These are phyloP conservation scores for Dasyurus viverrinus DNA, from an alignment of 2,113 vertebrate genomes.

Conservation along the genomic window DNA sequence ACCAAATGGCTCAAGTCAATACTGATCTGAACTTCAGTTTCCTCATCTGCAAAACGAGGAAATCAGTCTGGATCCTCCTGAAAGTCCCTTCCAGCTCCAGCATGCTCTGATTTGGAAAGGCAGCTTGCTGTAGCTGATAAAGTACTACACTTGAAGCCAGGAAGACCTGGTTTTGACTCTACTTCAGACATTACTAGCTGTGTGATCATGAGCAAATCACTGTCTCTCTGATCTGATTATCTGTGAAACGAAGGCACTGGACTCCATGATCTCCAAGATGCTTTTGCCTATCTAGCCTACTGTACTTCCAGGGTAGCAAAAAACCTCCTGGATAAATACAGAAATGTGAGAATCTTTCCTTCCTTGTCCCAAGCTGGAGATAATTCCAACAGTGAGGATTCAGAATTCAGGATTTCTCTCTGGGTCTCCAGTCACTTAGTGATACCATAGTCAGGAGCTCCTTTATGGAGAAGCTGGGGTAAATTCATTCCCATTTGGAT, in stretches of 20 bases:
- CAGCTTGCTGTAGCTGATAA: too few relatives aligned
- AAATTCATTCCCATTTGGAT: background rate
- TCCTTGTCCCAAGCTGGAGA: background rate
- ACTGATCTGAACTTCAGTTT: too few relatives aligned
- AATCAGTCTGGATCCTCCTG: too few relatives aligned
- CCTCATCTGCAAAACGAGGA: too few relatives aligned
- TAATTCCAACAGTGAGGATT: background rate
- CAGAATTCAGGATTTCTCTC: background rate
- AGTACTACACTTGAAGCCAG: too few relatives aligned
- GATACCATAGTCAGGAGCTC: background rate
- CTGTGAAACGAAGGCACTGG: background rate
- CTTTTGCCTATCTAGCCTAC: background rate
- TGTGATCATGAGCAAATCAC: background rate
- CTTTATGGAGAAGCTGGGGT: background rate
- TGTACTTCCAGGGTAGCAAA: background rate
- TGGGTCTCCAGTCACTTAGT: background rate
- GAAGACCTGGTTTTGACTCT: too few relatives aligned
- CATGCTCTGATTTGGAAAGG: too few relatives aligned
- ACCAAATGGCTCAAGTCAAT: too few relatives aligned
- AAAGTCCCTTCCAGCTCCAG: too few relatives aligned
- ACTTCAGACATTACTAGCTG: background rate
- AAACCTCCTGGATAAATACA: background rate
- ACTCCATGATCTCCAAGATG: background rate
- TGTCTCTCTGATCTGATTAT: background rate
- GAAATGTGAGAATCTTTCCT: background rate